Evolutionary conservation across 2,113 vertebrate species (phyloP).

Genomic region (Boulengeromyrus knoepffleri): DNA sequence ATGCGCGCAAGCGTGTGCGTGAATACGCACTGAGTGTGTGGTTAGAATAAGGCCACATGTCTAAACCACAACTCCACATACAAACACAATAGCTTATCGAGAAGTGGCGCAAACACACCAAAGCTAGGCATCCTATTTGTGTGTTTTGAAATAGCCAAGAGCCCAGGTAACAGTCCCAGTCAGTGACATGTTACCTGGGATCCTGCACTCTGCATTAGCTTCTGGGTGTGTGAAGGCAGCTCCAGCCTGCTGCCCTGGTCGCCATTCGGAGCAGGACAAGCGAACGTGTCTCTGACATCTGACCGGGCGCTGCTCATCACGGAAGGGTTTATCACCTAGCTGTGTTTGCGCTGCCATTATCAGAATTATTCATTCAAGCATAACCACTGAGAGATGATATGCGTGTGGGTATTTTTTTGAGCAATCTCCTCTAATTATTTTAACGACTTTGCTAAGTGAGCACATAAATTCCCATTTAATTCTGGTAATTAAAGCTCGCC

Average conservation of each 20-base stretch:
- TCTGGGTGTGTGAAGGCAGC: not conserved
- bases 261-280: not conserved
- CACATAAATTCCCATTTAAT: conserved; percentile 39
- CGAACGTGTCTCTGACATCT: not conserved
- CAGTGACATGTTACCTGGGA: not conserved
- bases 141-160: not conserved
- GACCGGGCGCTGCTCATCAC: not conserved
- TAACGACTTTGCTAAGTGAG: conserved; percentile 37
- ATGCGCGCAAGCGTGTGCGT: not conserved
- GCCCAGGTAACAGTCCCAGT: not conserved
- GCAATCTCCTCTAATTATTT: conserved; percentile 46
- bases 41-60: not conserved
- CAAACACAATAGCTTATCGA: not conserved
- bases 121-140: not conserved
- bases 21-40: not conserved
- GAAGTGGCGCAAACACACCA: not conserved
- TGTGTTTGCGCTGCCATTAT: not conserved
- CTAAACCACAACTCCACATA: not conserved
- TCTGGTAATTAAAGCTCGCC: conserved; percentile 47
- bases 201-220: not conserved
- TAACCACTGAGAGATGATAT: conserved; percentile 32
- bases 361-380: conserved; percentile 40
- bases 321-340: conserved; percentile 11
- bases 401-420: conserved; percentile 42
- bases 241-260: not conserved